Conservation (phyloP, 2,797 vertebrate genomes). For the Adelosebastes latens region DNA sequence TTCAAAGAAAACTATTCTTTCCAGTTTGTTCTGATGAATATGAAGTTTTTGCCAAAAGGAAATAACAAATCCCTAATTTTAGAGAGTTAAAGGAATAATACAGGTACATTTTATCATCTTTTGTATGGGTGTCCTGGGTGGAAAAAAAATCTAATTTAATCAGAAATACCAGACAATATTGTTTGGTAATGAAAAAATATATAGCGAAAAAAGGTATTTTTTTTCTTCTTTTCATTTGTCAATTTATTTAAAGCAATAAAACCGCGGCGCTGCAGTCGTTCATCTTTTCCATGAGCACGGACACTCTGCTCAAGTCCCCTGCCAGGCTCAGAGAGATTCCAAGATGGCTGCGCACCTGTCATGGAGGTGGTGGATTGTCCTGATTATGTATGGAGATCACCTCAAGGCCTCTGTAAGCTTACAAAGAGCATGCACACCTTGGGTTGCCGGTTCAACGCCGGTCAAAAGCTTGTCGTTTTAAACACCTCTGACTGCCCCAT, state of each 20-base stretch:
- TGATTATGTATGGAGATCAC: conserved; percentile 75
- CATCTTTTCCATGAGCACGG: conserved; percentile 14
- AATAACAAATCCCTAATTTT: not conserved
- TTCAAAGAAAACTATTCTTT: not conserved
- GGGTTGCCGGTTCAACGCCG: conserved; percentile 64
- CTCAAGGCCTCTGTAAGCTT: conserved; percentile 64
- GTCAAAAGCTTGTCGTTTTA: conserved; percentile 54
- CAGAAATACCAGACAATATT: conserved; percentile 9
- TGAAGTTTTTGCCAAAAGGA: not conserved
- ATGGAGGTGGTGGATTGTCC: conserved; percentile 73
- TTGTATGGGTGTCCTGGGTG: not conserved
- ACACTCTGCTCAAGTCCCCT: conserved; percentile 48
- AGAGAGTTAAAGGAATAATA: not conserved
- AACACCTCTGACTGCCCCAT: conserved; percentile 63
- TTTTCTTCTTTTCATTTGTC: not conserved
- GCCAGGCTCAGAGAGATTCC: conserved; percentile 56
- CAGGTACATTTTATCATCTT: not conserved
- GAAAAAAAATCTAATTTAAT: not conserved
- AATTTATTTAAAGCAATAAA: conserved; percentile 27
- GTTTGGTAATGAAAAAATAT: not conserved
- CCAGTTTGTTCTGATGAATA: not conserved
- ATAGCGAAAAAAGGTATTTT: not conserved
- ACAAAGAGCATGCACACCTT: conserved; percentile 46
- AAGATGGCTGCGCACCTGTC: conserved; percentile 79
- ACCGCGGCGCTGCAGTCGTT: conserved; percentile 4